A percentile compares a stretch with the other conserved stretches of the same genome.
Conservation (phyloP, 2,113 vertebrate species). For the Pantherophis guttatus region DNA sequence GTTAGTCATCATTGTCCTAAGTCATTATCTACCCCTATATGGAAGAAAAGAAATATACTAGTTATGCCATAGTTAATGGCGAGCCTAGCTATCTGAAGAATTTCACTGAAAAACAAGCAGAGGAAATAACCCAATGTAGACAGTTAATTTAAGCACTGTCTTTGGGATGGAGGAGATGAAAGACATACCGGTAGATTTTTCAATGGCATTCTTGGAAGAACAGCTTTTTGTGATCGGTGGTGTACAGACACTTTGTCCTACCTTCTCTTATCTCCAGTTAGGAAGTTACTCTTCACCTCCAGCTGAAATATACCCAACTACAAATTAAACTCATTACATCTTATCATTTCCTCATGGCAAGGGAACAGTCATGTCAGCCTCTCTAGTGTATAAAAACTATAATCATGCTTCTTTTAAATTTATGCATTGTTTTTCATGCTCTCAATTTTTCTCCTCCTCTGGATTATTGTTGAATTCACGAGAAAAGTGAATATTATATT, state of each 20-base stretch:
- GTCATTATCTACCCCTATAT: neutral
- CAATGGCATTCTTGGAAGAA: neutral
- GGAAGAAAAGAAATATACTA: neutral
- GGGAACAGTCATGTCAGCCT: neutral
- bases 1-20: no score
- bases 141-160: neutral
- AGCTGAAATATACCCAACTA: constrained; percentile 4
- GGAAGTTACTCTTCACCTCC: neutral
- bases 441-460: neutral
- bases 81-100: neutral
- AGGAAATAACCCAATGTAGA: neutral
- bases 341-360: constrained; percentile 7
- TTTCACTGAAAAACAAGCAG: neutral
- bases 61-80: neutral
- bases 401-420: neutral
- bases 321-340: constrained; percentile 22
- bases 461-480: neutral
- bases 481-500: neutral
- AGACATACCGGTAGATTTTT: neutral
- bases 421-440: neutral
- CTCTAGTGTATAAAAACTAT: neutral
- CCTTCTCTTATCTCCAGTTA: neutral
- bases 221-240: neutral
- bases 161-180: neutral
- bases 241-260: neutral